Base-by-base conservation (phyloP, 37 sponge, comb jelly and placozoan genomes). In the Hexactinellida sp. region DNA sequence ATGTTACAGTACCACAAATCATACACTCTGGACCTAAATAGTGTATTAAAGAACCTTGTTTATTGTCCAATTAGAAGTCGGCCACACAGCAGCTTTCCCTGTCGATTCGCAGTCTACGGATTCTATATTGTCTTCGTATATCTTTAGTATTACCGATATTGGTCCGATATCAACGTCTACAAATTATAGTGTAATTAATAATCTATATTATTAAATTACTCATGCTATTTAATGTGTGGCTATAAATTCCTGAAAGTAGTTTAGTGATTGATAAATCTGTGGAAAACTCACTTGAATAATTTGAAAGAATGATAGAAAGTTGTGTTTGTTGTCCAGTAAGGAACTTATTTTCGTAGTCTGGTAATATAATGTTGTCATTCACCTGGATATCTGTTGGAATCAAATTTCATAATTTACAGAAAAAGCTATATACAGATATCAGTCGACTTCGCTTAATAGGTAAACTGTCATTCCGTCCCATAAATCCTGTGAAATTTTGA, bases 11-110 rank as follows among this genome's bases (percentile, higher is more conserved):
- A n/a, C n/a, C n/a, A n/a, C n/a, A n/a, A n/a, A n/a, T n/a, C n/a
- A n/a, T n/a, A n/a, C n/a, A n/a, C n/a, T n/a, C n/a, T n/a, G n/a
- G n/a, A n/a, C n/a, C n/a, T n/a, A n/a, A n/a, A n/a, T n/a, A n/a
- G n/a, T n/a, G n/a, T n/a, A n/a, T n/a, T n/a, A n/a, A n/a, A n/a
- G n/a, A 25, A 63, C 76, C 76, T 25, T 25, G 13, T 63, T 23
- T 21, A 63, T 63, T 63, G 76, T 63, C 76, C 76, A 63, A n/a
- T 23, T 63, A 21, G 76, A 63, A 21, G 76, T 32, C 3, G 76
- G 76, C 76, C 76, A 63, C 13, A 63, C 76, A 3, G 76, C 30
- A 63, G 76, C 76, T n/a, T 63, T 63, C 30, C 76, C 76, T 63
- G 76, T 63, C 13, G 76, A 63, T 63, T 63, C 76, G 3, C 19